phyloP scores from a whole-genome alignment of 30 jellyfish, hydroid and myxozoan species.

The Chrysaora quinquecirrha region DNA sequence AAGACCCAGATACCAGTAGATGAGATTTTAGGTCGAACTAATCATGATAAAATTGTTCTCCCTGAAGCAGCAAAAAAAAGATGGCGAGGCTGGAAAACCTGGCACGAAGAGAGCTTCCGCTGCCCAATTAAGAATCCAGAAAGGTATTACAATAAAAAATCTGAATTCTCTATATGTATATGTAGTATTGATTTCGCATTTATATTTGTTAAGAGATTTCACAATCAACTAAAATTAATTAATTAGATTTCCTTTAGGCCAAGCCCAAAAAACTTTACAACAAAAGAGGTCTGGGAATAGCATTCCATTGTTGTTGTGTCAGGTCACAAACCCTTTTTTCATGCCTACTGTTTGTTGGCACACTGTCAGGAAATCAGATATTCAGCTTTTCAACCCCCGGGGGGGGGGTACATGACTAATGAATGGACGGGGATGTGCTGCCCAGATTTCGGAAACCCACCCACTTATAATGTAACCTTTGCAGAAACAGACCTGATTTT shows the following conservation, averaged over 20 bases:
- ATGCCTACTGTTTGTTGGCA: too few species aligned
- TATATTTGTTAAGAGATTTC: neutral
- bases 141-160: conserved; percentile 48
- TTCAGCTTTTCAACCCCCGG: too few species aligned
- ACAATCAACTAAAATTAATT: too few species aligned
- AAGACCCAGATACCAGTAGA: neutral
- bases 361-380: neutral
- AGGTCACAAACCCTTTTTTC: too few species aligned
- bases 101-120: conserved; percentile 97
- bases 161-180: neutral
- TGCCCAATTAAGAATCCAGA: conserved; percentile 95
- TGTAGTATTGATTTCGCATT: neutral
- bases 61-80: conserved; percentile 90
- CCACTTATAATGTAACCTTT: too few species aligned
- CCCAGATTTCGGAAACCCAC: too few species aligned
- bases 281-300: conserved; percentile 15
- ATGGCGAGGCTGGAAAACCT: conserved; percentile 84
- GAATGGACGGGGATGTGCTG: too few species aligned
- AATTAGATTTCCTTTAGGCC: too few species aligned
- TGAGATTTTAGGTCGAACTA: neutral
- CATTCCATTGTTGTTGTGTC: neutral
- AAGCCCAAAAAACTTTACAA: neutral
- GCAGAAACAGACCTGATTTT: too few species aligned
- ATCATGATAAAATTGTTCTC: conserved; percentile 91
- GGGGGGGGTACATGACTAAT: too few species aligned